phyloP scores from a whole-genome alignment of 2,797 vertebrate genomes.

The Falco peregrinus region DNA sequence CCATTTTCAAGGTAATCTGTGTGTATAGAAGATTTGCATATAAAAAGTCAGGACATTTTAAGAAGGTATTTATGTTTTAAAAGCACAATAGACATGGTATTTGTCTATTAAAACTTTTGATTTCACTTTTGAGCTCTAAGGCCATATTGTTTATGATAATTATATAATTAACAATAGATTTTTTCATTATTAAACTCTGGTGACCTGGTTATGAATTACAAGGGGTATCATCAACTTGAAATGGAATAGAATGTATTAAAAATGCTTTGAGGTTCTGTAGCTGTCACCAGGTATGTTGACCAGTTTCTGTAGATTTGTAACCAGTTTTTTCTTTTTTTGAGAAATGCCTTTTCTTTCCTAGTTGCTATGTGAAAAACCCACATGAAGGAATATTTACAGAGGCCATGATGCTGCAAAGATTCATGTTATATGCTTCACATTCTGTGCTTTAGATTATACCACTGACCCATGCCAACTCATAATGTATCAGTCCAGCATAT shows the following conservation, averaged over 20 bases:
- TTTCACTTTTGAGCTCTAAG: not conserved
- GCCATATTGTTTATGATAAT: not conserved
- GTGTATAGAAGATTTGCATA: not conserved
- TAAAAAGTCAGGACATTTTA: not conserved
- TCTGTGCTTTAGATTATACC: not conserved
- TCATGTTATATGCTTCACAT: not conserved
- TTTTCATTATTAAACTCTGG: not conserved
- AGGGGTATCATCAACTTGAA: not conserved
- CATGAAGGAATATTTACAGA: not conserved
- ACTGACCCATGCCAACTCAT: not conserved
- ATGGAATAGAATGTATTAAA: not conserved
- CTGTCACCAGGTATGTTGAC: not conserved
- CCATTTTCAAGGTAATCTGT: not conserved
- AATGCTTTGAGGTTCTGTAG: not conserved
- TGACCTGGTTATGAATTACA: not conserved
- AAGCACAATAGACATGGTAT: not conserved
- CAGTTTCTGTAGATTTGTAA: not conserved
- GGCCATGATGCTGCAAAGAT: not conserved
- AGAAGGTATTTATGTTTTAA: not conserved
- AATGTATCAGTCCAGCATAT: not conserved
- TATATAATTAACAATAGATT: not conserved
- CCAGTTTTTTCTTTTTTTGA: not conserved
- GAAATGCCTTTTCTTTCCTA: not conserved
- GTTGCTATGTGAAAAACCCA: not conserved
- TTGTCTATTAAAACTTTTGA: not conserved